Evolutionary conservation across 2,797 vertebrate species (phyloP).

Genomic region (Vipera ursinii): DNA sequence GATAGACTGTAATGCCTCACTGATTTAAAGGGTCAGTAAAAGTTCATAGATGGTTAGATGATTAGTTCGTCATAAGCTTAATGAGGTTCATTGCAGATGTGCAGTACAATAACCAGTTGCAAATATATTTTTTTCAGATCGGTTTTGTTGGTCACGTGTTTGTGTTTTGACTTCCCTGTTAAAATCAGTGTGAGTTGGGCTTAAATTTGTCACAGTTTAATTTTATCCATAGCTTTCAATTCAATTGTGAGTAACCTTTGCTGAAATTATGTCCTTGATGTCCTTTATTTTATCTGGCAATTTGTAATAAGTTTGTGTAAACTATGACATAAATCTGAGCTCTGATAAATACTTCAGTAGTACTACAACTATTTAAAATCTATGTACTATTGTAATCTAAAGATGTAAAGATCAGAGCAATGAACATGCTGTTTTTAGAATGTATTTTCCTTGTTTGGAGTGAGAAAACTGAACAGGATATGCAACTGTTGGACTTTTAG

Average conservation of each 20-base stretch:
- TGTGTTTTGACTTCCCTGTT: neutral
- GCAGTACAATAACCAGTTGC: neutral
- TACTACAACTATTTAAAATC: neutral
- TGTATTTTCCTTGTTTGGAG: conserved; percentile 25
- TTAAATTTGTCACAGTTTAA: neutral
- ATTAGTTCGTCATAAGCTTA: conserved; percentile 2
- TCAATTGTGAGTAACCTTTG: neutral
- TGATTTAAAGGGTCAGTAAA: neutral
- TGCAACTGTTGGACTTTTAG: neutral
- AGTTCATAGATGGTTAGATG: neutral
- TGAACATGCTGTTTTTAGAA: conserved; percentile 37
- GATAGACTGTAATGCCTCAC: neutral
- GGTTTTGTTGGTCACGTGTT: neutral
- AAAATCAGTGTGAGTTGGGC: fast-evolving
- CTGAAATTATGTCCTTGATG: neutral
- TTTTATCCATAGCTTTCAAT: neutral
- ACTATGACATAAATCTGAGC: neutral
- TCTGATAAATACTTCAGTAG: neutral
- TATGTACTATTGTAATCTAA: neutral
- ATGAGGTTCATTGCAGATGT: neutral
- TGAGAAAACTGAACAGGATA: conserved; percentile 34
- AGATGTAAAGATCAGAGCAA: conserved; percentile 28
- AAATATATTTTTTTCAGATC: neutral
- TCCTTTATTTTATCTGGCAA: neutral
- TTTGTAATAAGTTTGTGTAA: neutral